Percentiles rank a stretch among this genome's conserved stretches.
These are phyloP conservation scores for Lacanobia oleracea DNA, from an alignment of 2,888 invertebrate genomes.

Conservation along the genomic window DNA sequence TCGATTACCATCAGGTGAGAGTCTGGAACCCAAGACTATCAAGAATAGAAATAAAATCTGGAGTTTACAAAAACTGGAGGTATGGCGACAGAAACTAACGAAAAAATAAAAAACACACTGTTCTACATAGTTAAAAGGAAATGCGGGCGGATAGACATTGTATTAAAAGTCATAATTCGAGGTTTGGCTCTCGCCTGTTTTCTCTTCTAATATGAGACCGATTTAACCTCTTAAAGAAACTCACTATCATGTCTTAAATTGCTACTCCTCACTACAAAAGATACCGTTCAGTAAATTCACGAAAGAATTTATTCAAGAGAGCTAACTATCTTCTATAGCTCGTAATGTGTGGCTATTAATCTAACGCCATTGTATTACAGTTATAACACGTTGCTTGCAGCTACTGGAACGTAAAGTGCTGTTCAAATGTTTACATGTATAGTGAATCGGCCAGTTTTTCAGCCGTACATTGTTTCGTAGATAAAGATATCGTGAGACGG, in stretches of 20 bases:
- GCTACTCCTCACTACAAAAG: background rate
- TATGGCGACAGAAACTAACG: no score
- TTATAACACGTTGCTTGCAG: slow-evolving; percentile 7
- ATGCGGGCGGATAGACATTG: no score
- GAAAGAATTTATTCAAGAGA: slow-evolving; percentile 8
- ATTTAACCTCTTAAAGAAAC: background rate
- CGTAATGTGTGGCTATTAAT: slow-evolving; percentile 14
- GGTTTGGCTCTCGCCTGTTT: no score
- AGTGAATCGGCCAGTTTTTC: slow-evolving; percentile 22
- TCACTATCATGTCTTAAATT: background rate
- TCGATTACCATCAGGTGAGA: no score
- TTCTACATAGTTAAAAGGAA: no score
- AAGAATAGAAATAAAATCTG: no score
- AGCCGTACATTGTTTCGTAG: slow-evolving; percentile 22
- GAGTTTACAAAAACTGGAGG: no score
- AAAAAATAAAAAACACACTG: no score
- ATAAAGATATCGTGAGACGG: no score
- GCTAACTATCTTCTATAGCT: slow-evolving; percentile 7
- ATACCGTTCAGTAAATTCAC: background rate
- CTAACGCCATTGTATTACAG: slow-evolving; percentile 19
- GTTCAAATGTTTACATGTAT: slow-evolving; percentile 16
- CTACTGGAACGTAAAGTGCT: background rate
- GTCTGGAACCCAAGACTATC: no score
- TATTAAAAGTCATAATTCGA: no score
- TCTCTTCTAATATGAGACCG: no score